Evolutionary conservation across 1,140 invertebrate species (phyloP).

Genomic region (Hylaeus volcanicus): DNA sequence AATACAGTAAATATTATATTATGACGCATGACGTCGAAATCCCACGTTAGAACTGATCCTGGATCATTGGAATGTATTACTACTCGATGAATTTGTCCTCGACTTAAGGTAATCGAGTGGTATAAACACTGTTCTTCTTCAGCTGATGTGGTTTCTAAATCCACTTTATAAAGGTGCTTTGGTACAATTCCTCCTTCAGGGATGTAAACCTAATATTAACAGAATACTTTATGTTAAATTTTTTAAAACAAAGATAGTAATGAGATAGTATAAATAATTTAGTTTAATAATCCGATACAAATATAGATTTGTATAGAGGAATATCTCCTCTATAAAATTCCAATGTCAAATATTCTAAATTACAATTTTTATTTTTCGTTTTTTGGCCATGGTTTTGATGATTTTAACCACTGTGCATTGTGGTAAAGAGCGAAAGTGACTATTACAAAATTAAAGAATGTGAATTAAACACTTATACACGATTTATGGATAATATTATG

Average conservation of each 20-base stretch:
- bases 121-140: slow-evolving; percentile 81
- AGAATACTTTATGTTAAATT: slow-evolving; percentile 15
- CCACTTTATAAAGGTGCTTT: slow-evolving; percentile 92
- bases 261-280: slow-evolving; percentile 8
- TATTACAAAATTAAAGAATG: too few species aligned
- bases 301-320: too few species aligned
- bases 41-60: slow-evolving; percentile 96
- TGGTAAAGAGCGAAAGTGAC: too few species aligned
- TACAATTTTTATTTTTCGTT: too few species aligned
- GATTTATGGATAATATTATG: too few species aligned
- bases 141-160: slow-evolving; percentile 84
- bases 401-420: too few species aligned
- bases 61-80: slow-evolving; percentile 90
- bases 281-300: not conserved
- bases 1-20: slow-evolving; percentile 94
- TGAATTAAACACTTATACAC: too few species aligned
- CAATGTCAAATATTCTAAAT: too few species aligned
- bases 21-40: slow-evolving; percentile 96
- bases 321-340: too few species aligned
- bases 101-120: slow-evolving; percentile 81
- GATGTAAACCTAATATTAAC: slow-evolving; percentile 85
- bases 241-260: not conserved
- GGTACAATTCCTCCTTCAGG: slow-evolving; percentile 94
- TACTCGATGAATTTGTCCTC: slow-evolving; percentile 90
- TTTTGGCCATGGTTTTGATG: too few species aligned